A percentile compares a stretch with the other conserved stretches of the same genome.
Evolutionary conservation across 23 tunicate species (phyloP).

Genomic region (Trididemnum clinides): DNA sequence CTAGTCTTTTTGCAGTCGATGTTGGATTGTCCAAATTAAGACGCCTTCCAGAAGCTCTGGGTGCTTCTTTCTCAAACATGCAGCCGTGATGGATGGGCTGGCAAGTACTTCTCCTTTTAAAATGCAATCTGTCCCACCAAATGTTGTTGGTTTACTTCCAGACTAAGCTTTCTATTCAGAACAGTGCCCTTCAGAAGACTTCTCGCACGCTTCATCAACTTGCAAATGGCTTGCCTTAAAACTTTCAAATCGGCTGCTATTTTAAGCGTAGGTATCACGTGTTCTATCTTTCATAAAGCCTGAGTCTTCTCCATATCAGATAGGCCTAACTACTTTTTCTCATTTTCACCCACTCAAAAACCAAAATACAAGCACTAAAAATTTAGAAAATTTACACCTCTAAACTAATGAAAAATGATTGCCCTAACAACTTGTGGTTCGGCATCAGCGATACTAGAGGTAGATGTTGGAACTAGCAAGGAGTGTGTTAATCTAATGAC

Average conservation of each 20-base stretch:
- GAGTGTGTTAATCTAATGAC: neutral
- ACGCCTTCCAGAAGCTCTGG: conserved; percentile 12
- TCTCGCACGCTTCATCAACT: conserved; percentile 9
- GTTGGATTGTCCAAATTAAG: conserved; percentile 15
- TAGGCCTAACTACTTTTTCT: conserved; percentile 9
- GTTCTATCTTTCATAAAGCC: conserved; percentile 6
- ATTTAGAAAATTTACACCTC: neutral
- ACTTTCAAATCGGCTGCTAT: conserved; percentile 7
- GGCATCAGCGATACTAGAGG: neutral
- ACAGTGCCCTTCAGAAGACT: neutral
- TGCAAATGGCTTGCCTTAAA: conserved; percentile 5
- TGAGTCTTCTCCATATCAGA: conserved; percentile 11
- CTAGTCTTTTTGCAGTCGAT: no score
- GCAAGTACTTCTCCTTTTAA: neutral
- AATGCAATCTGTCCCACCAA: neutral
- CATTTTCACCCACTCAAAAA: neutral
- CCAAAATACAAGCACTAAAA: neutral
- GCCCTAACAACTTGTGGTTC: conserved; percentile 9
- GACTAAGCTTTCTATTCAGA: neutral
- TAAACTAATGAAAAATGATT: neutral
- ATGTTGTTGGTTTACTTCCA: conserved; percentile 11
- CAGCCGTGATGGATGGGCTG: conserved; percentile 28
- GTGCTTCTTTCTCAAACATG: conserved; percentile 22
- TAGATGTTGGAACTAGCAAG: neutral
- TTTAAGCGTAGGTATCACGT: neutral